Evolutionary conservation across 2,888 invertebrate species (phyloP).

Genomic region (Lydus trimaculatus): DNA sequence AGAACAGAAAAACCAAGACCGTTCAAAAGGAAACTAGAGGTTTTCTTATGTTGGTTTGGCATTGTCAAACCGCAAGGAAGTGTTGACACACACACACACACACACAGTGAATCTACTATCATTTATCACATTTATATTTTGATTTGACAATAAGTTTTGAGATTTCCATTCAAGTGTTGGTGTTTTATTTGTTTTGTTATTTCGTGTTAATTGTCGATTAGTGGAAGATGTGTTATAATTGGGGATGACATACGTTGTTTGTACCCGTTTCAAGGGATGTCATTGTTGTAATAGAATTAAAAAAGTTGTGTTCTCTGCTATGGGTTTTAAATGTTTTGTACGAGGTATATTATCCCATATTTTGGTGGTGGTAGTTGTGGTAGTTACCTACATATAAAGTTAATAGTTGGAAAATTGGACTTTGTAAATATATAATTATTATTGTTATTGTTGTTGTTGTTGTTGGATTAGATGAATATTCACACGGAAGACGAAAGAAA

Average conservation of each 20-base stretch:
- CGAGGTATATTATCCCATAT: slow-evolving; percentile 49
- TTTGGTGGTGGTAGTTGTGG: too few species aligned
- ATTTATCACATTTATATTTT: too few species aligned
- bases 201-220: not conserved
- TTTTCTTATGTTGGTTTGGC: not conserved
- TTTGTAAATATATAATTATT: too few species aligned
- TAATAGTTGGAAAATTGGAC: not conserved
- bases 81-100: too few species aligned
- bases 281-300: slow-evolving; percentile 49
- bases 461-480: not conserved
- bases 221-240: slow-evolving; percentile 13
- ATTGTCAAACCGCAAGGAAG: slow-evolving; percentile 41
- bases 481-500: slow-evolving; percentile 13
- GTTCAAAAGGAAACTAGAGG: not conserved
- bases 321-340: slow-evolving; percentile 51
- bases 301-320: slow-evolving; percentile 47
- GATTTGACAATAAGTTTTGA: too few species aligned
- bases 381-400: too few species aligned
- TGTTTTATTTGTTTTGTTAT: slow-evolving; percentile 4
- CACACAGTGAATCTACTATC: too few species aligned
- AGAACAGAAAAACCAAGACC: not conserved
- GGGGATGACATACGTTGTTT: slow-evolving; percentile 44
- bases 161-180: not conserved
- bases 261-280: slow-evolving; percentile 39
- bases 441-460: not conserved